Evolutionary conservation across 2,113 vertebrate species (phyloP).

Genomic region (Chlamydotis undulata): DNA sequence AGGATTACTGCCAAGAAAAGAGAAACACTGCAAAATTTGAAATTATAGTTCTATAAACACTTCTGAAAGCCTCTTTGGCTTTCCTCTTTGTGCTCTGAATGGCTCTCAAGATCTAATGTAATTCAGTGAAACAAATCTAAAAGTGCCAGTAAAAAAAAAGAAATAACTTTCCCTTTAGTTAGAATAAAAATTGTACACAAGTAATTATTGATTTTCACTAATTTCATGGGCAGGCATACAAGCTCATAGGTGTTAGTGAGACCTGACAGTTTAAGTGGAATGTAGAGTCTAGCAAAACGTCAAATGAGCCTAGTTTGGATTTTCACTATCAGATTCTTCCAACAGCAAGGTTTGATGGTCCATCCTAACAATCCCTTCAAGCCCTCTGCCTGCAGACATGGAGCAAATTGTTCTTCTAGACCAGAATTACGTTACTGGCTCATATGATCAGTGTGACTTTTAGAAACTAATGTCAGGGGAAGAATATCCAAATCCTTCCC

Average conservation of each 20-base stretch:
- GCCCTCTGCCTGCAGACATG: neutral
- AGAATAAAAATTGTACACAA: neutral
- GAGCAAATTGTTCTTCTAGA: neutral
- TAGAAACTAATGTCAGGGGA: neutral
- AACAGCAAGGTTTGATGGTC: neutral
- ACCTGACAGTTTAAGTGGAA: neutral
- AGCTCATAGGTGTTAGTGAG: neutral
- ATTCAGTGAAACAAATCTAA: neutral
- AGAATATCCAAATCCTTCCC: neutral
- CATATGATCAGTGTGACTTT: neutral
- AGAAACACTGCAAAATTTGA: neutral
- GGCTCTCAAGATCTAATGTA: slow-evolving; percentile 20
- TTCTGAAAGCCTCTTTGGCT: slow-evolving; percentile 17
- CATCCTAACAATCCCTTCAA: neutral
- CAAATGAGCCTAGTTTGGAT: neutral
- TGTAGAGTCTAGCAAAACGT: neutral
- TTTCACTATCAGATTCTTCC: neutral
- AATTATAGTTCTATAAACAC: neutral
- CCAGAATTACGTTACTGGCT: neutral
- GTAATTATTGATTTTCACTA: slow-evolving; percentile 8
- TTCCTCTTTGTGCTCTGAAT: neutral
- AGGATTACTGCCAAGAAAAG: neutral
- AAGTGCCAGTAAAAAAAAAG: neutral
- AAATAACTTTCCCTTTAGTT: neutral
- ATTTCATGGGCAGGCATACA: neutral